Evolutionary conservation across 2,797 vertebrate species (phyloP).

Genomic region (Echeneis naucrates): DNA sequence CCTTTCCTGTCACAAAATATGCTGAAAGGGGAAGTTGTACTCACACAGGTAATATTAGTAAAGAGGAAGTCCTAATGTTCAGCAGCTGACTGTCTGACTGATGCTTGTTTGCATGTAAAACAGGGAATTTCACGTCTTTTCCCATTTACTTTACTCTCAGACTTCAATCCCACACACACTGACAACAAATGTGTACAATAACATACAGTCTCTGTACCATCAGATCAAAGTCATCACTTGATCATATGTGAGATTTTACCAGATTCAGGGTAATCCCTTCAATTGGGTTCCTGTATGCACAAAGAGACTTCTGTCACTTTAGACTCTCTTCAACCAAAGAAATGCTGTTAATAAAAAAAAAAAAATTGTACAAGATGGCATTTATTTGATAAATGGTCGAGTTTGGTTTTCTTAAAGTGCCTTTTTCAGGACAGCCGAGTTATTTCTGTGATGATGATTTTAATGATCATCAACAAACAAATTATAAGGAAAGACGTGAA

Average conservation of each 20-base stretch:
- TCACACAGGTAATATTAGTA: background rate
- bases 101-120: background rate
- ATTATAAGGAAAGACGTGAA: constrained; percentile 15
- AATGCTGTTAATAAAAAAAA: too few relatives aligned
- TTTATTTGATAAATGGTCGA: background rate
- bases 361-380: background rate
- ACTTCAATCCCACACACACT: background rate
- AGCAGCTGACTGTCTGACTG: constrained; percentile 19
- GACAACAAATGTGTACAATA: background rate
- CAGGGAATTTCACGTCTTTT: background rate
- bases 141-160: constrained; percentile 2
- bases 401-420: constrained; percentile 1
- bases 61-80: constrained; percentile 5
- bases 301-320: background rate
- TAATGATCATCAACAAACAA: background rate
- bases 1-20: background rate
- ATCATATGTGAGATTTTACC: background rate
- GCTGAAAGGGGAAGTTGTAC: background rate
- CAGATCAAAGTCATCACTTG: background rate
- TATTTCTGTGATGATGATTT: background rate
- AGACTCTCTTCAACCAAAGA: background rate
- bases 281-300: background rate
- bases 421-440: constrained; percentile 16
- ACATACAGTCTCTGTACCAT: background rate
- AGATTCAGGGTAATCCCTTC: background rate